Evolutionary conservation across 35 echinoderm and acorn worm species (phyloP).

Genomic region (Amphiura filiformis): DNA sequence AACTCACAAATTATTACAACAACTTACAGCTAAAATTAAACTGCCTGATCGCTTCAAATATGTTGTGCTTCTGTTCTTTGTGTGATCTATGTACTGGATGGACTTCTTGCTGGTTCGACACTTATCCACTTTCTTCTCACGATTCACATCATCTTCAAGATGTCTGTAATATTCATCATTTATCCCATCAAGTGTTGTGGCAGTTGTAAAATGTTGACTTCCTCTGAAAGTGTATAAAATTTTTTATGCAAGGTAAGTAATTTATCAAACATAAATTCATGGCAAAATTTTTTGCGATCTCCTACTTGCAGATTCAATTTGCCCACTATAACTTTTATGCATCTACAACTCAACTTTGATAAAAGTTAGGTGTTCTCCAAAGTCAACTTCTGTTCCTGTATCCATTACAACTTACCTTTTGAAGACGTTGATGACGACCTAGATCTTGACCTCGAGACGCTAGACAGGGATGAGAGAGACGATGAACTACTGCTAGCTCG

Average conservation of each 20-base stretch:
- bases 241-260: too few relatives aligned
- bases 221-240: too few relatives aligned
- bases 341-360: too few relatives aligned
- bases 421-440: background rate
- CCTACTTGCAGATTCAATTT: too few relatives aligned
- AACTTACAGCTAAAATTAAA: background rate
- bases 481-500: background rate
- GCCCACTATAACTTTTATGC: too few relatives aligned
- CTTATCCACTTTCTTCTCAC: background rate
- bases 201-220: background rate
- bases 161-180: background rate
- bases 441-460: background rate
- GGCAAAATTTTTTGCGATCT: too few relatives aligned
- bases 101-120: conserved; percentile 1
- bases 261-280: too few relatives aligned
- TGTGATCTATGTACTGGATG: background rate
- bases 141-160: background rate
- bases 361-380: too few relatives aligned
- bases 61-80: background rate
- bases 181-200: background rate
- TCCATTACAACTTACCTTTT: background rate
- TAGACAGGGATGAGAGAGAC: background rate
- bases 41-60: background rate
- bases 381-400: too few relatives aligned
- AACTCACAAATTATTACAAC: too few relatives aligned